Conservation (phyloP, 2,113 vertebrate species). For the Rhinoptilus africanus region DNA sequence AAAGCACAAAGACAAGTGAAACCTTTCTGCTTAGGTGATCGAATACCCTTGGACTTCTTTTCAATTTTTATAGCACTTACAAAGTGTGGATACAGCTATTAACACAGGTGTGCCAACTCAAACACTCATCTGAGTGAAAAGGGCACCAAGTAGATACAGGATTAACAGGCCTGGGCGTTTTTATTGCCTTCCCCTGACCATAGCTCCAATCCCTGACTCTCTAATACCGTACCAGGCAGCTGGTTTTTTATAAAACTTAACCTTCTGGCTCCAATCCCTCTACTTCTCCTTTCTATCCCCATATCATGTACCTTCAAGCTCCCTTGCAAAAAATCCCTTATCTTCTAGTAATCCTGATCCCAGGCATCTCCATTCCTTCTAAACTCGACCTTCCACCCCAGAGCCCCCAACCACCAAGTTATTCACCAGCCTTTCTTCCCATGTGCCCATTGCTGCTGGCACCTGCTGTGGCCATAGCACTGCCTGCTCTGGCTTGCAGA, state of each 20-base stretch:
- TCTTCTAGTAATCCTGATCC: not conserved
- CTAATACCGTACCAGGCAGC: not conserved
- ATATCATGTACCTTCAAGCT: not conserved
- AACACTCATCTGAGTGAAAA: not conserved
- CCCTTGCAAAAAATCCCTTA: not conserved
- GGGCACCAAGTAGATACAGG: not conserved
- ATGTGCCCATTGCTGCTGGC: not conserved
- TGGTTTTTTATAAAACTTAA: not conserved
- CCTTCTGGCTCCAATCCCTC: not conserved
- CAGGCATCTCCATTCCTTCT: not conserved
- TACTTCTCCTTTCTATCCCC: not conserved
- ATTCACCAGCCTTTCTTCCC: not conserved
- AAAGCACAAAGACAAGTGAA: not conserved
- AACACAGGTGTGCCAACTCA: not conserved
- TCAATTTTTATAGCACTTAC: not conserved
- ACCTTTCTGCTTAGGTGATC: not conserved
- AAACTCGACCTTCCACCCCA: not conserved
- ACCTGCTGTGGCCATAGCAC: not conserved
- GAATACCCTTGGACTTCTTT: not conserved
- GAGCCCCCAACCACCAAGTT: not conserved
- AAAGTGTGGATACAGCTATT: not conserved
- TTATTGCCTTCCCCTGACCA: not conserved
- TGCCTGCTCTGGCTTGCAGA: not conserved
- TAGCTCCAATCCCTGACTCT: not conserved
- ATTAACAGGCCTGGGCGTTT: not conserved